Evolutionary conservation across 2,888 invertebrate species (phyloP).

Genomic region (Oegoconia quadripuncta): DNA sequence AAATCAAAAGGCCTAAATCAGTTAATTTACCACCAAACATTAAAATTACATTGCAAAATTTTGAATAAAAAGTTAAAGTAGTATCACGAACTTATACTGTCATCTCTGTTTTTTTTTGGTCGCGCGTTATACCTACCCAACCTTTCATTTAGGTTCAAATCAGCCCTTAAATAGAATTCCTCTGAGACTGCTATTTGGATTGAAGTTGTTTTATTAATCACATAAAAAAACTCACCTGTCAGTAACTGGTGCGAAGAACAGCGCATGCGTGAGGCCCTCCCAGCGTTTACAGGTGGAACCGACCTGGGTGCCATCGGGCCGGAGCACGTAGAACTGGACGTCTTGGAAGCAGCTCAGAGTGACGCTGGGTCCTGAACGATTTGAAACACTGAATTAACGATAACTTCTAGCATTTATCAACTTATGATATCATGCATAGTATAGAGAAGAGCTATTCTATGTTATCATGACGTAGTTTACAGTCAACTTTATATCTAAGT

Average conservation of each 20-base stretch:
- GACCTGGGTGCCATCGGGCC: conserved; percentile 40
- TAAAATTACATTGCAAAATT: no score
- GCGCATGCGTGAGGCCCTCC: conserved; percentile 57
- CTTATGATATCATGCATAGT: not conserved
- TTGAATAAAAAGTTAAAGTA: no score
- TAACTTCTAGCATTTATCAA: not conserved
- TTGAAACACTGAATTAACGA: not conserved
- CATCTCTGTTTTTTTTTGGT: no score
- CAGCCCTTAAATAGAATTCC: not conserved
- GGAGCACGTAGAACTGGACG: conserved; percentile 50
- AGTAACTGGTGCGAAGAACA: conserved; percentile 52
- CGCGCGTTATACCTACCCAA: not conserved
- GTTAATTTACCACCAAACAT: no score
- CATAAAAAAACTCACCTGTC: conserved; percentile 39
- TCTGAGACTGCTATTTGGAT: not conserved
- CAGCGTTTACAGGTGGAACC: conserved; percentile 61
- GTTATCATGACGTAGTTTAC: not conserved
- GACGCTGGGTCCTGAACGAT: conserved; percentile 43
- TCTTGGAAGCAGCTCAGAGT: conserved; percentile 58
- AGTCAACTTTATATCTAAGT: not conserved
- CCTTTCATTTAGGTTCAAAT: not conserved
- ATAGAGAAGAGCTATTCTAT: not conserved
- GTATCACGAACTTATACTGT: no score
- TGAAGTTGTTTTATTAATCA: not conserved
- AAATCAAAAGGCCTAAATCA: no score